These are phyloP conservation scores for Rutilus rutilus DNA, from an alignment of 2,113 vertebrate genomes.

Conservation along the genomic window DNA sequence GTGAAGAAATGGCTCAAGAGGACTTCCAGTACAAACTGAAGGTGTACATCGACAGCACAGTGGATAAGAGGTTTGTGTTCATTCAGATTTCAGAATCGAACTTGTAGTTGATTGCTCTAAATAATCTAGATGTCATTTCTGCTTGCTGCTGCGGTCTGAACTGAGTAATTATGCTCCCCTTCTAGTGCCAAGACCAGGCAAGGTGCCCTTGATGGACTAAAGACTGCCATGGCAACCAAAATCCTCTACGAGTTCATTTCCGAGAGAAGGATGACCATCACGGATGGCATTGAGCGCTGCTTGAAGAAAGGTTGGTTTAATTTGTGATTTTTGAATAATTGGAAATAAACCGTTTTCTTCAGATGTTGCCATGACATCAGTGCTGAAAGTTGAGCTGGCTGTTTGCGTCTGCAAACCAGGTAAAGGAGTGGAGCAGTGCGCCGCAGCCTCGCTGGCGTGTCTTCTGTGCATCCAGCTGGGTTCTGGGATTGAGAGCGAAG, in stretches of 20 bases:
- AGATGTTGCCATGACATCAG: background rate
- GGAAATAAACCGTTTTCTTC: background rate
- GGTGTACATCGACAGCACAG: conserved; percentile 91
- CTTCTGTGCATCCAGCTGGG: conserved; percentile 94
- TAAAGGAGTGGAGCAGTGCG: conserved; percentile 91
- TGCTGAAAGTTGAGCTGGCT: background rate
- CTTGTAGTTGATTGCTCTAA: background rate
- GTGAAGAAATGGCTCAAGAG: conserved; percentile 89
- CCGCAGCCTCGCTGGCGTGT: conserved; percentile 89
- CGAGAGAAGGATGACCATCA: conserved; percentile 94
- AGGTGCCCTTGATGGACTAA: conserved; percentile 91
- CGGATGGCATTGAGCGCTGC: conserved; percentile 95
- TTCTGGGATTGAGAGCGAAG: conserved; percentile 94
- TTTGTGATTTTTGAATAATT: background rate
- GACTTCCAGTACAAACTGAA: conserved; percentile 95
- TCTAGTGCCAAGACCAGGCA: conserved; percentile 92
- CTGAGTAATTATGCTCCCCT: background rate
- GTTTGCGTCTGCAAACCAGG: conserved; percentile 69
- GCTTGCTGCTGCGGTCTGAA: conserved; percentile 9
- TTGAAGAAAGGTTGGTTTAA: conserved; percentile 90
- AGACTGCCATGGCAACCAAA: conserved; percentile 90
- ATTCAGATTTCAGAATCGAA: background rate
- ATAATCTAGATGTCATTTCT: background rate
- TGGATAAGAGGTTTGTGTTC: conserved; percentile 91
- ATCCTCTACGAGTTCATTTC: conserved; percentile 93